These are phyloP conservation scores for Silurus aristotelis DNA, from an alignment of 2,797 vertebrate species.

Conservation along the genomic window DNA sequence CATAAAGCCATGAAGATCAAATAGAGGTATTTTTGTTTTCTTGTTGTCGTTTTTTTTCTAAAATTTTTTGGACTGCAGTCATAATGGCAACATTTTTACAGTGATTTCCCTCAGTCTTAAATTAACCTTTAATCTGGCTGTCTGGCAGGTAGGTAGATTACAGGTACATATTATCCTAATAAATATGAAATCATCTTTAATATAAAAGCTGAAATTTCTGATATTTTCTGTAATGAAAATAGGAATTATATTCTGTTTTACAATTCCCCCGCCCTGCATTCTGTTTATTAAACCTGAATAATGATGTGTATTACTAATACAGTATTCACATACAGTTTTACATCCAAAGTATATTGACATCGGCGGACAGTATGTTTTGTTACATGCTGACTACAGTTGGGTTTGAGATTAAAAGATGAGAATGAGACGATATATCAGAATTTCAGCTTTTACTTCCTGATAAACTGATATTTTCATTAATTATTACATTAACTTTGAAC, in stretches of 20 bases:
- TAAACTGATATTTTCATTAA: background rate
- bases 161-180: background rate
- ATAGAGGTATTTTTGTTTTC: background rate
- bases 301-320: no score
- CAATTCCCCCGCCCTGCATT: background rate
- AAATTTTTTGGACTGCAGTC: background rate
- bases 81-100: background rate
- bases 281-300: background rate
- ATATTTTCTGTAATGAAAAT: background rate
- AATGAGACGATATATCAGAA: background rate
- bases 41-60: background rate
- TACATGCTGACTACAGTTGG: background rate
- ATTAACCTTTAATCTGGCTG: background rate
- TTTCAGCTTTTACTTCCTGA: background rate
- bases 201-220: background rate
- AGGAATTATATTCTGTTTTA: no score
- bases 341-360: no score
- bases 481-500: background rate
- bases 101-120: background rate
- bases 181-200: background rate
- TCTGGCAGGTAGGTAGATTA: background rate
- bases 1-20: slow-evolving; percentile 5
- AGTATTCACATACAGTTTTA: no score
- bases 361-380: background rate
- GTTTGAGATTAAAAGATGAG: background rate